phyloP scores from a whole-genome alignment of 2,113 vertebrate species.

The Xerus inauris region DNA sequence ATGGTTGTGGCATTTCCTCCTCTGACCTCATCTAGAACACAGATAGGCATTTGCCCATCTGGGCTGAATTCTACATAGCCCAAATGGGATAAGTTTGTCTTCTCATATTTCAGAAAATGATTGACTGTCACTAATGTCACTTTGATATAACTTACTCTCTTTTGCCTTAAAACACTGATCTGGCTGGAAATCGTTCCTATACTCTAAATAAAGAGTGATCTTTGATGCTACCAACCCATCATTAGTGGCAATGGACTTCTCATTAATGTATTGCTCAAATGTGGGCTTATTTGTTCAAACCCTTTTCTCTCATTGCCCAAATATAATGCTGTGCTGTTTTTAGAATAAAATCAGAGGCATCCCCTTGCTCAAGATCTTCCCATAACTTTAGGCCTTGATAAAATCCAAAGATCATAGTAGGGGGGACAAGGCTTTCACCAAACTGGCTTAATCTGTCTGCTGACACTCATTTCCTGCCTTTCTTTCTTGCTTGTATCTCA shows the following conservation, averaged over 20 bases:
- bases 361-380: neutral
- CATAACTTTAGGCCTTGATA: neutral
- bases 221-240: neutral
- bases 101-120: neutral
- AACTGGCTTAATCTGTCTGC: accelerated
- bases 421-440: neutral
- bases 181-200: neutral
- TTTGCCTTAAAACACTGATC: slow-evolving; percentile 23
- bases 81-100: neutral
- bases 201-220: neutral
- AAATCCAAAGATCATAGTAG: neutral
- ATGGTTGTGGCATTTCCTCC: slow-evolving; percentile 29
- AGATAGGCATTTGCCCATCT: neutral
- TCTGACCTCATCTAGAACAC: neutral
- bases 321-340: neutral
- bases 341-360: neutral
- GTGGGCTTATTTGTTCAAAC: neutral
- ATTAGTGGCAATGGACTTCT: neutral
- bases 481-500: neutral
- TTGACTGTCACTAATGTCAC: slow-evolving; percentile 25
- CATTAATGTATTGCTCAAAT: neutral
- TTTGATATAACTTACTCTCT: neutral
- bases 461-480: neutral
- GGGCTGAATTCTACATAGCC: neutral
- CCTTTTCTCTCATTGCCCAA: neutral